These are phyloP conservation scores for Dryomyza anilis DNA, from an alignment of 2,888 invertebrate genomes.

Conservation along the genomic window DNA sequence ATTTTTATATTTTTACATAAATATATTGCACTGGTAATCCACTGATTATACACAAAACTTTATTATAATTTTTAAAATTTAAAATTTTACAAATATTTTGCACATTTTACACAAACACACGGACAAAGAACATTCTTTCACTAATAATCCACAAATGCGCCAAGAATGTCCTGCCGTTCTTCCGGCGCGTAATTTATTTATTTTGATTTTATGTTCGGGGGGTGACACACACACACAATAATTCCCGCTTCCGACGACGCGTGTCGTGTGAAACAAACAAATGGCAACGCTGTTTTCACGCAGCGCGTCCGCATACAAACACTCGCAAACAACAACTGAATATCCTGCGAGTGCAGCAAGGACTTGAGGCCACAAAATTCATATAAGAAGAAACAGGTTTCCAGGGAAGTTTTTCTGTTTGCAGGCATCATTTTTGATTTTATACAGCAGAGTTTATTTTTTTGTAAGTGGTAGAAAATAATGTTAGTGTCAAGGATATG, in stretches of 20 bases:
- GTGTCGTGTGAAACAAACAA: neutral
- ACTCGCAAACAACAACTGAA: conserved; percentile 21
- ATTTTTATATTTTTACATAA: neutral
- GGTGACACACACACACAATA: neutral
- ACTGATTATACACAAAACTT: too few species aligned
- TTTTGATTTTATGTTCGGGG: neutral
- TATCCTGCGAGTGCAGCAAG: neutral
- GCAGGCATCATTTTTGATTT: conserved; percentile 18
- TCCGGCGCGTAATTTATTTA: neutral
- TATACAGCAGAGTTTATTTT: neutral
- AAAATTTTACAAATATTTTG: neutral
- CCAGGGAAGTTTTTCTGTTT: conserved; percentile 3
- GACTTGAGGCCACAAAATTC: neutral
- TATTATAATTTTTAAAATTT: too few species aligned
- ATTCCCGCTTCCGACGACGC: conserved; percentile 10
- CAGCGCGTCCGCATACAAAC: conserved; percentile 13
- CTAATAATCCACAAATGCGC: neutral
- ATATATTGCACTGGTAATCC: too few species aligned
- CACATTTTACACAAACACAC: too few species aligned
- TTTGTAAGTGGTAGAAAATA: neutral
- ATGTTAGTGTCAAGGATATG: conserved; percentile 1
- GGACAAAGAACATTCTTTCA: neutral
- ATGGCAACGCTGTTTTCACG: neutral
- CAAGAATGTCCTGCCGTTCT: neutral
- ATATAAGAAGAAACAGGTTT: conserved; percentile 1